Evolutionary conservation across 2,797 vertebrate species (phyloP).

Genomic region (Mastacembelus armatus): DNA sequence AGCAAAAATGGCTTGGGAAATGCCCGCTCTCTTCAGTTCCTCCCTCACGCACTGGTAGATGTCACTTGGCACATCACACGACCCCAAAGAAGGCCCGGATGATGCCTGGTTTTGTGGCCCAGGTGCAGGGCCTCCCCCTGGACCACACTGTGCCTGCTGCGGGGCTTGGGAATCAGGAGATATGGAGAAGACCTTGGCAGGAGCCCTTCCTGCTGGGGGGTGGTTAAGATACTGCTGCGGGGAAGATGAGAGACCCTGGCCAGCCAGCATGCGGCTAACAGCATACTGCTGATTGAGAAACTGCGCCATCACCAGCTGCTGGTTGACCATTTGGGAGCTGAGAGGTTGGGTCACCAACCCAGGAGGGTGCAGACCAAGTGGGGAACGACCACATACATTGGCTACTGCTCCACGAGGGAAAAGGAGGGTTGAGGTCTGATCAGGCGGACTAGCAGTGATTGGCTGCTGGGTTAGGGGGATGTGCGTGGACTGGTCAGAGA

Average conservation of each 20-base stretch:
- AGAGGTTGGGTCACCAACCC: conserved; percentile 94
- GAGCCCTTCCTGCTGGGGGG: conserved; percentile 89
- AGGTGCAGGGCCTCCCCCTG: conserved; percentile 46
- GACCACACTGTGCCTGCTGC: conserved; percentile 85
- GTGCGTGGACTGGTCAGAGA: conserved; percentile 90
- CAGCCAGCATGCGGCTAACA: conserved; percentile 96
- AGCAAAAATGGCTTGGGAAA: conserved; percentile 99
- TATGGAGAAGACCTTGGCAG: conserved; percentile 89
- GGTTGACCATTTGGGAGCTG: conserved; percentile 96
- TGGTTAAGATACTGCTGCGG: conserved; percentile 98
- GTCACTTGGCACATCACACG: conserved; percentile 87
- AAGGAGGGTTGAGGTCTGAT: conserved; percentile 89
- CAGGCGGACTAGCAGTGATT: conserved; percentile 89
- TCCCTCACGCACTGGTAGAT: conserved; percentile 99
- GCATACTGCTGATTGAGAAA: conserved; percentile 98
- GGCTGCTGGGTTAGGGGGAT: conserved; percentile 82
- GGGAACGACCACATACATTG: conserved; percentile 82
- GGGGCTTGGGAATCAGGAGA: conserved; percentile 88
- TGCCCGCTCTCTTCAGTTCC: conserved; percentile 97
- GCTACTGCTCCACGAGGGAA: conserved; percentile 88
- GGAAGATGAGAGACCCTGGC: conserved; percentile 90
- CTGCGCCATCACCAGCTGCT: conserved; percentile 98
- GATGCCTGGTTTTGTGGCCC: conserved; percentile 81
- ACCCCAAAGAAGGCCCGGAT: conserved; percentile 40
- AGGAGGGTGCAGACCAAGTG: conserved; percentile 88